Evolutionary conservation across 1,140 invertebrate species (phyloP).

Genomic region (Cyclargus thomasi): DNA sequence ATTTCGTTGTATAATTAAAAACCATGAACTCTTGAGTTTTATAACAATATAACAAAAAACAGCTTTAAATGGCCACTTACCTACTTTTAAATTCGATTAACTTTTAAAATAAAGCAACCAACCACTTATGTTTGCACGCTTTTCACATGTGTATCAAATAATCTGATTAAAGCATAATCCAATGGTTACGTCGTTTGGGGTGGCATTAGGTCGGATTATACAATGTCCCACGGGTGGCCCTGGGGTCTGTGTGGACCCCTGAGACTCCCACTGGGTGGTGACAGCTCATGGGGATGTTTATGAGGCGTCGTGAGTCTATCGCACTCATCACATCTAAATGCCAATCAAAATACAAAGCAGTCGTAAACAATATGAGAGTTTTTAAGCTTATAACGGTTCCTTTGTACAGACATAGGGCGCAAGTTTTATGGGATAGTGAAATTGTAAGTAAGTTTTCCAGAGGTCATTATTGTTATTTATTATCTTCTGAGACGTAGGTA

Average conservation of each 20-base stretch:
- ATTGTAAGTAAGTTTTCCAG: too few relatives aligned
- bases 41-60: too few relatives aligned
- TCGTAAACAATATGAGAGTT: not conserved
- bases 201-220: conserved; percentile 50
- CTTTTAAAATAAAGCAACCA: not conserved
- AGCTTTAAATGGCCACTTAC: too few relatives aligned
- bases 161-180: not conserved
- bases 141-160: not conserved
- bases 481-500: too few relatives aligned
- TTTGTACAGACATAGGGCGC: not conserved
- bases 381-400: conserved; percentile 2
- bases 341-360: conserved; percentile 5
- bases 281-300: conserved; percentile 40
- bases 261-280: conserved; percentile 29
- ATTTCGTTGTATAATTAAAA: too few relatives aligned
- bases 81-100: too few relatives aligned
- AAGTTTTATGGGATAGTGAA: too few relatives aligned
- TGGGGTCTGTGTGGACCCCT: conserved; percentile 19
- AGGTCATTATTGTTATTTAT: too few relatives aligned
- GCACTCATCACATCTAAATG: not conserved
- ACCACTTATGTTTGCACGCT: not conserved
- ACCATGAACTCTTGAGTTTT: too few relatives aligned
- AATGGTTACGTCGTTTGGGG: conserved; percentile 29
- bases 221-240: conserved; percentile 59
- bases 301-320: conserved; percentile 17